Conservation (phyloP, 2,113 vertebrate species). For the Machaerirhynchus nigripectus region DNA sequence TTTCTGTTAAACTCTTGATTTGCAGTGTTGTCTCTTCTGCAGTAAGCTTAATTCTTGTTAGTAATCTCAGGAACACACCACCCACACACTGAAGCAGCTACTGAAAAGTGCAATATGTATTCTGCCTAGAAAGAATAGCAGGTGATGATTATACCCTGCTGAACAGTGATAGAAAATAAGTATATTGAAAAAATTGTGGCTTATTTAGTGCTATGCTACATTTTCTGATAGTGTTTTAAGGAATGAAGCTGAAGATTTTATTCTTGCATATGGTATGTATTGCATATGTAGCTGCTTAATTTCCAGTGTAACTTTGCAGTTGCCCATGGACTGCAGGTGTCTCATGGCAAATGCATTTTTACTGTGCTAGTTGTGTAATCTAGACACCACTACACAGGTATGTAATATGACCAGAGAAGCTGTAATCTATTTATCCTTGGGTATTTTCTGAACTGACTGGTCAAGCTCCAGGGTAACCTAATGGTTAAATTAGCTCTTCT, state of each 20-base stretch:
- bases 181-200: not conserved
- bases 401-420: not conserved
- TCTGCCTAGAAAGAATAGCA: slow-evolving; percentile 31
- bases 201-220: slow-evolving; percentile 3
- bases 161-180: slow-evolving; percentile 35
- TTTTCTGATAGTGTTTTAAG: not conserved
- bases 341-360: not conserved
- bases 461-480: not conserved
- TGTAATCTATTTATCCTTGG: not conserved
- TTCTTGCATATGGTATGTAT: not conserved
- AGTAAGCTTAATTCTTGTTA: slow-evolving; percentile 26
- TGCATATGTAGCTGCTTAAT: not conserved
- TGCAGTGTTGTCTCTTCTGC: not conserved
- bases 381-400: not conserved
- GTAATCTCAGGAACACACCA: slow-evolving; percentile 25
- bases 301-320: not conserved
- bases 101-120: slow-evolving; percentile 39
- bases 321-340: not conserved
- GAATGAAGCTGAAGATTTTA: not conserved
- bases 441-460: not conserved
- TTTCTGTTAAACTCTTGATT: not conserved
- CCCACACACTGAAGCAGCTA: slow-evolving; percentile 30
- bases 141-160: slow-evolving; percentile 54
- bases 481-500: not conserved
- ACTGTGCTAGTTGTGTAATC: not conserved